These are phyloP conservation scores for Cygnus atratus DNA, from an alignment of 2,113 vertebrate species.

Conservation along the genomic window DNA sequence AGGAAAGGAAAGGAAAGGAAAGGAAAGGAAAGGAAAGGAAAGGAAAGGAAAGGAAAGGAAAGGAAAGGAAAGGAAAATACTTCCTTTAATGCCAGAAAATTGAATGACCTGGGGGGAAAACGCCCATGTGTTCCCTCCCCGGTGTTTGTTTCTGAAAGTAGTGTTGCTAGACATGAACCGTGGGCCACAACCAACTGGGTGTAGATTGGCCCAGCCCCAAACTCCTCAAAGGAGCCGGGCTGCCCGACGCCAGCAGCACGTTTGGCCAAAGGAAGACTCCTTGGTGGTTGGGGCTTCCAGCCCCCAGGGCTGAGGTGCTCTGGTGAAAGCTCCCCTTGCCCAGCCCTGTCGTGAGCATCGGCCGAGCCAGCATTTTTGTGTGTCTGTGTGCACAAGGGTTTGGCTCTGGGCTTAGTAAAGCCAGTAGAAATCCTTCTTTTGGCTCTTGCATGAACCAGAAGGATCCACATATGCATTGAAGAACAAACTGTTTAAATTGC, in stretches of 20 bases:
- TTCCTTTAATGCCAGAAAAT: background rate
- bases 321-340: background rate
- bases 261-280: background rate
- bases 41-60: too few relatives aligned
- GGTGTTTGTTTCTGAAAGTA: background rate
- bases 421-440: background rate
- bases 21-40: too few relatives aligned
- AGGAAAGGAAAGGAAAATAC: background rate
- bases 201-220: background rate
- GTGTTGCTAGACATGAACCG: background rate
- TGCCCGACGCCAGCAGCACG: background rate
- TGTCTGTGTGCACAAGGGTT: background rate
- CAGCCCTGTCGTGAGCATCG: background rate
- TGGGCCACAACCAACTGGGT: background rate
- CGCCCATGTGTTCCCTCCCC: background rate
- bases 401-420: background rate
- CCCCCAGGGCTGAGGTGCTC: background rate
- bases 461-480: background rate
- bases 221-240: background rate
- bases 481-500: background rate
- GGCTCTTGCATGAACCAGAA: background rate
- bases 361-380: background rate
- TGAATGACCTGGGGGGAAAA: background rate
- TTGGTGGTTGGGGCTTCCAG: background rate
- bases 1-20: background rate